A percentile compares a stretch with the other conserved stretches of the same genome.
Evolutionary conservation across 2,113 vertebrate species (phyloP).

Genomic region (Brachirus orientalis): DNA sequence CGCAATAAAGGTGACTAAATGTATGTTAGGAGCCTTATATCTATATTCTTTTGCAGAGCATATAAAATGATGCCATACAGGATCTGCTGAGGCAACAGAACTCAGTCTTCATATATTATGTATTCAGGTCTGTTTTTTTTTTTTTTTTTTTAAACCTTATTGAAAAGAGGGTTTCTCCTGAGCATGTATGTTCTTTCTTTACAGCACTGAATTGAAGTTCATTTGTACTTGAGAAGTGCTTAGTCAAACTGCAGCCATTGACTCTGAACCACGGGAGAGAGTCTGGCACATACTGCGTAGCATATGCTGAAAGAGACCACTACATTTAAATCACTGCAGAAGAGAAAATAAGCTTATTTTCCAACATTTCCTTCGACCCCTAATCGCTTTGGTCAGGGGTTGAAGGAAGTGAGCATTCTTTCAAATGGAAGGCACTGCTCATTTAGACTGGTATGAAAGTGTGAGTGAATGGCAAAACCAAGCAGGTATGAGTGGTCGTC

Average conservation of each 20-base stretch:
- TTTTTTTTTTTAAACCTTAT: not conserved
- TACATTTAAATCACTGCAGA: no score
- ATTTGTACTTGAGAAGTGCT: not conserved
- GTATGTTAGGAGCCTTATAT: slow-evolving; percentile 1
- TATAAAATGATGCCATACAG: slow-evolving; percentile 1
- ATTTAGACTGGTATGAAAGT: no score
- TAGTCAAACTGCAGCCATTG: not conserved
- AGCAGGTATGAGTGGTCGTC: no score
- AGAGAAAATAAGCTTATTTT: no score
- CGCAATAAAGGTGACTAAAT: slow-evolving; percentile 4
- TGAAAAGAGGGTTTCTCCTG: slow-evolving; percentile 9
- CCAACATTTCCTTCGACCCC: no score
- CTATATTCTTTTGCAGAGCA: slow-evolving; percentile 7
- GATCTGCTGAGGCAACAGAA: slow-evolving; percentile 21
- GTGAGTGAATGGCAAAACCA: no score
- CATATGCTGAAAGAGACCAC: no score
- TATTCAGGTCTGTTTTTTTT: slow-evolving; percentile 24
- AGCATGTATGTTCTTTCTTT: slow-evolving; percentile 1
- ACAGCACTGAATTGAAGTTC: slow-evolving; percentile 1
- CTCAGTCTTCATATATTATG: slow-evolving; percentile 38
- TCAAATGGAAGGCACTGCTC: no score
- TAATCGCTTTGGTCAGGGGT: no score
- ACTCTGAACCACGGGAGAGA: no score
- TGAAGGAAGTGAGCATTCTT: no score
- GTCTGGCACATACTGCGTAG: no score